Evolutionary conservation across 2,797 vertebrate genomes (phyloP).

Genomic region (Monodelphis domestica): DNA sequence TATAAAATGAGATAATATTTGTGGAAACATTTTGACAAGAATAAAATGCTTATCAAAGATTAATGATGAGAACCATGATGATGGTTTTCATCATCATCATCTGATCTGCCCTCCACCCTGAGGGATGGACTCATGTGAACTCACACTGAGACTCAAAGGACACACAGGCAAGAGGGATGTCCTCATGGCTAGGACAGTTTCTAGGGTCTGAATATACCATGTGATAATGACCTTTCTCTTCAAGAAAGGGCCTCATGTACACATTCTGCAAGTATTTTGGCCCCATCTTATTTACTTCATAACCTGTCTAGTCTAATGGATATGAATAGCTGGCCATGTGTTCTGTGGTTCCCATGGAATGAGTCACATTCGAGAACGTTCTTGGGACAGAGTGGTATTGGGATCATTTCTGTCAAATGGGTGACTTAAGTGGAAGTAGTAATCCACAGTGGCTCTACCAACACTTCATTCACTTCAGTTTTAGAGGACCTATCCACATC

Average conservation of each 20-base stretch:
- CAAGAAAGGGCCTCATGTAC: not conserved
- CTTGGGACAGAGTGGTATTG: rapidly evolving
- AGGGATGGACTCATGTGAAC: conserved; percentile 23
- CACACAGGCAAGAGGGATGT: not conserved
- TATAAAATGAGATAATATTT: conserved; percentile 51
- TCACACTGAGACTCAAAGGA: not conserved
- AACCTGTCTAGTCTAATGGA: not conserved
- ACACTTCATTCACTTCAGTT: not conserved
- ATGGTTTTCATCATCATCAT: not conserved
- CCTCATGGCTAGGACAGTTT: not conserved
- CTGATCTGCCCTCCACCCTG: not conserved
- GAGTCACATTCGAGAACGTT: not conserved
- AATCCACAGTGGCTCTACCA: not conserved
- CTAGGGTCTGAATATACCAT: not conserved
- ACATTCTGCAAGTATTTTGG: not conserved
- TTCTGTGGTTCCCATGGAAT: not conserved
- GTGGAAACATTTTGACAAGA: conserved; percentile 40
- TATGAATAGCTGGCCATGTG: too few relatives aligned
- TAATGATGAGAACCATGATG: not conserved
- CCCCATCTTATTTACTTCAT: not conserved
- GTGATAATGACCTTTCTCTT: not conserved
- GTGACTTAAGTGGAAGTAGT: not conserved
- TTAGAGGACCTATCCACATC: rapidly evolving
- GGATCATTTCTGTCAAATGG: not conserved
- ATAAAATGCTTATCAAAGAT: conserved; percentile 39